Evolutionary conservation across 2,797 vertebrate species (phyloP), one percentile per base, ranked within the genome.

Genomic region (Enteromius fasciolatus): DNA sequence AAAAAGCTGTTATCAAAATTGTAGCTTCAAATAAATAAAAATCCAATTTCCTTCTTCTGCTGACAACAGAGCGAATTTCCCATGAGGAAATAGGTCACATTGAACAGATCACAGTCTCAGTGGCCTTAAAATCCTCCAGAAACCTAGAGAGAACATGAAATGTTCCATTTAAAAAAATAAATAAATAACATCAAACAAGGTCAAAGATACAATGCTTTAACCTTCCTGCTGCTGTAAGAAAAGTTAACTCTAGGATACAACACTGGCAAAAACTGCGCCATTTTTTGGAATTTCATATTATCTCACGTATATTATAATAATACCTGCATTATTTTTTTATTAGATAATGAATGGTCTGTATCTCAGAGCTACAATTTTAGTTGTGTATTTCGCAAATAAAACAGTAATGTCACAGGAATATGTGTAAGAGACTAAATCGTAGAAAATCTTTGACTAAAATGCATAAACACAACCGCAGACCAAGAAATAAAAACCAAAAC

Each of bases 41-140:
- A 72, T 70, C 54, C 41, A 74, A 64, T 67, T 41, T 67, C 73
- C 59, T 39, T 64, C 20, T 28, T 67, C 80, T 36, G 8, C 11
- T 57, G 20, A 67, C 63, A 31, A 74, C 73, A 78, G 33, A 39
- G 25, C 25, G 18, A 61, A 80, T 75, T 70, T 59, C 63, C 74
- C 44, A 46, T 18, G 41, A 67, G 63, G 80, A 88, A 83, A 39
- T 85, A 74, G 86, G 79, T 86, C 82, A 80, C 54, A 75, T 80
- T 86, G 85, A 81, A 80, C 52, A 83, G 82, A 75, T 82, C 76
- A 82, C 52, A 63, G 50, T 68, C 67, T 81, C 67, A 28, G 18
- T 59, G 83, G 76, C 25, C 46, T 59, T 67, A 83, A 63, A 66
- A 54, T 81, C 31, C 31, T 81, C 31, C 31, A 46, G 46, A 64